Percentiles rank a stretch among this genome's conserved stretches.
These are phyloP conservation scores for Desoria tigrina DNA, from an alignment of 2,888 invertebrate genomes.

Conservation along the genomic window DNA sequence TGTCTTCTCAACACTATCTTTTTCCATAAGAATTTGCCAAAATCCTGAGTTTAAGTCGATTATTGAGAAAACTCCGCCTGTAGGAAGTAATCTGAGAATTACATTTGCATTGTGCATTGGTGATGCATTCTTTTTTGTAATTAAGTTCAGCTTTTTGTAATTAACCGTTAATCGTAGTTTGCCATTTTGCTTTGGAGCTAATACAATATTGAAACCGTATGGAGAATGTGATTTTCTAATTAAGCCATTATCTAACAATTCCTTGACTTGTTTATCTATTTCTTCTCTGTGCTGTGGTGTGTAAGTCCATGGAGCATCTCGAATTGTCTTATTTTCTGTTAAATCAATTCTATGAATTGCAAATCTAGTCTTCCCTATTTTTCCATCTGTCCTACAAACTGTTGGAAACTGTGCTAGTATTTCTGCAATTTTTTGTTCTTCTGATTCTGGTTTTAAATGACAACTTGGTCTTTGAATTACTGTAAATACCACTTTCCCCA, in stretches of 20 bases:
- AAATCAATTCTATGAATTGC: constrained; percentile 28
- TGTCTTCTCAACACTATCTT: constrained; percentile 18
- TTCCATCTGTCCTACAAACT: constrained; percentile 8
- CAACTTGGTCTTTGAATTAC: no score
- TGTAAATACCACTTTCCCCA: no score
- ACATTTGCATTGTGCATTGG: constrained; percentile 28
- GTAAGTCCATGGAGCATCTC: neutral
- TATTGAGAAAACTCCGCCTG: constrained; percentile 21
- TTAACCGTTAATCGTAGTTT: no score
- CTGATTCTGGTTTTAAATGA: constrained; percentile 3
- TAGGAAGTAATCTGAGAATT: constrained; percentile 24
- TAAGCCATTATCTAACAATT: constrained; percentile 21
- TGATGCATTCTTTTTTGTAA: constrained; percentile 18
- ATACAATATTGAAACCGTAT: constrained; percentile 21
- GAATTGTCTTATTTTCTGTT: constrained; percentile 11
- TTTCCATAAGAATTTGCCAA: constrained; percentile 31
- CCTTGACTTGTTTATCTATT: constrained; percentile 20
- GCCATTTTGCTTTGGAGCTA: constrained; percentile 23
- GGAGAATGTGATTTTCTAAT: constrained; percentile 18
- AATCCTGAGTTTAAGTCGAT: constrained; percentile 38
- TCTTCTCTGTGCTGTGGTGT: constrained; percentile 12
- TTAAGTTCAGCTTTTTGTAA: constrained; percentile 21
- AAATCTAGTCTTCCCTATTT: neutral
- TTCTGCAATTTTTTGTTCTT: constrained; percentile 1
- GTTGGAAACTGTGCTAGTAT: constrained; percentile 17